A percentile compares a stretch with the other conserved stretches of the same genome.
phyloP scores from a whole-genome alignment of 2,888 invertebrate species.

The Protonemura montana region DNA sequence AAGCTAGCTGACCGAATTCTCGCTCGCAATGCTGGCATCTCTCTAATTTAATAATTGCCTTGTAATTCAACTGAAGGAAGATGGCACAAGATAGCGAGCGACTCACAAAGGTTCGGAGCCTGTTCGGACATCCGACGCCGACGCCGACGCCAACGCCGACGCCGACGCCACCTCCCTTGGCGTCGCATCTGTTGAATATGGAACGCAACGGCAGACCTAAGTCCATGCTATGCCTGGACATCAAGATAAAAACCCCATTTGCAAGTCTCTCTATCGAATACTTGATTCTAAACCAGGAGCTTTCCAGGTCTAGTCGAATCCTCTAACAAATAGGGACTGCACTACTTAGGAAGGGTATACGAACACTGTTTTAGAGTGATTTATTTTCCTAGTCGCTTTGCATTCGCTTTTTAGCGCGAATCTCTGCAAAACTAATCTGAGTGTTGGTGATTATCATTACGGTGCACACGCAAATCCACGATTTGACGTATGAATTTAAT shows the following conservation, averaged over 20 bases:
- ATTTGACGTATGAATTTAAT: background rate
- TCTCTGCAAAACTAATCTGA: background rate
- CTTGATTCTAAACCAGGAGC: constrained; percentile 32
- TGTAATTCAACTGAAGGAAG: constrained; percentile 21
- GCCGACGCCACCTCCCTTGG: background rate
- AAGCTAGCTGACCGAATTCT: background rate
- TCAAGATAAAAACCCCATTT: constrained; percentile 40
- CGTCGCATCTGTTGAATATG: constrained; percentile 36
- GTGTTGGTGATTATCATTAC: background rate
- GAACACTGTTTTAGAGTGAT: constrained; percentile 1
- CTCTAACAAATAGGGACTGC: background rate
- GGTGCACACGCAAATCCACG: too few relatives aligned
- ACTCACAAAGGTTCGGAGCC: background rate
- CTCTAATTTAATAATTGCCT: constrained; percentile 13
- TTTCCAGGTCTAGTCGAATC: constrained; percentile 21
- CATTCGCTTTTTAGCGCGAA: background rate
- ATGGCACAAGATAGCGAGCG: constrained; percentile 18
- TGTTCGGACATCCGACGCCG: background rate
- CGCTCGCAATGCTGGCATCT: background rate
- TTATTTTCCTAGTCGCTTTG: background rate
- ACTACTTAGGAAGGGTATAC: too few relatives aligned
- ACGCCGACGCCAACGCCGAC: background rate
- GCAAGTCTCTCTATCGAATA: constrained; percentile 38
- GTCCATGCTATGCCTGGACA: constrained; percentile 22
- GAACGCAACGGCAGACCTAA: constrained; percentile 15